A percentile compares a stretch with the other conserved stretches of the same genome.
These are phyloP conservation scores for Zele albiditarsus DNA, from an alignment of 2,888 invertebrate genomes.

Conservation along the genomic window DNA sequence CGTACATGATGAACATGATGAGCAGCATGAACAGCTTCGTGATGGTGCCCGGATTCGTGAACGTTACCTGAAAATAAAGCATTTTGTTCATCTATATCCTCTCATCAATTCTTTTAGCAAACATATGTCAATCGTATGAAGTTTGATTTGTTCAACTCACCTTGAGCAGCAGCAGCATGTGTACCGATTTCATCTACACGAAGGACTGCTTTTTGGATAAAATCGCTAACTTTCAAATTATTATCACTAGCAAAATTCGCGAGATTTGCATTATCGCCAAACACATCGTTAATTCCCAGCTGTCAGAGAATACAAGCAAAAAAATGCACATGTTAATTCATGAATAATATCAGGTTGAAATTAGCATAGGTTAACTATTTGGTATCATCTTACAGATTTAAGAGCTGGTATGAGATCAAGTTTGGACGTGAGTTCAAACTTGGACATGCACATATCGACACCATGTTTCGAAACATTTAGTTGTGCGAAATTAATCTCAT, in stretches of 20 bases:
- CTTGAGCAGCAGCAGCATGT: not conserved
- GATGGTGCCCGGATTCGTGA: no score
- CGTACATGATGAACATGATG: no score
- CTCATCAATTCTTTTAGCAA: no score
- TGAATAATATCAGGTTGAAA: not conserved
- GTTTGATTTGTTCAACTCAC: not conserved
- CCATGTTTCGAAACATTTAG: not conserved
- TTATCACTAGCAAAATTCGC: not conserved
- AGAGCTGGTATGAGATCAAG: not conserved
- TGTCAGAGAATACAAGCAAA: not conserved
- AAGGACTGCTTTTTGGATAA: not conserved
- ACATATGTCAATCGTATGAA: no score
- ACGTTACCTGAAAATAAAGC: no score
- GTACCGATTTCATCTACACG: not conserved
- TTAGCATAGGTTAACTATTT: not conserved
- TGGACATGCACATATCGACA: not conserved
- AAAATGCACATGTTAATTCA: not conserved
- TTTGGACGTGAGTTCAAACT: not conserved
- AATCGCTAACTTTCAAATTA: not conserved
- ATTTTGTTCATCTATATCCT: no score
- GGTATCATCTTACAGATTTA: not conserved
- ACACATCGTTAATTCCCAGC: not conserved
- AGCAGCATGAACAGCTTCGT: no score
- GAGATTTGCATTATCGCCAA: not conserved
- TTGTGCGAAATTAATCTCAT: not conserved